Evolutionary conservation across 92 coral and sea anemone genomes (phyloP).

Genomic region (Heteractis magnifica): DNA sequence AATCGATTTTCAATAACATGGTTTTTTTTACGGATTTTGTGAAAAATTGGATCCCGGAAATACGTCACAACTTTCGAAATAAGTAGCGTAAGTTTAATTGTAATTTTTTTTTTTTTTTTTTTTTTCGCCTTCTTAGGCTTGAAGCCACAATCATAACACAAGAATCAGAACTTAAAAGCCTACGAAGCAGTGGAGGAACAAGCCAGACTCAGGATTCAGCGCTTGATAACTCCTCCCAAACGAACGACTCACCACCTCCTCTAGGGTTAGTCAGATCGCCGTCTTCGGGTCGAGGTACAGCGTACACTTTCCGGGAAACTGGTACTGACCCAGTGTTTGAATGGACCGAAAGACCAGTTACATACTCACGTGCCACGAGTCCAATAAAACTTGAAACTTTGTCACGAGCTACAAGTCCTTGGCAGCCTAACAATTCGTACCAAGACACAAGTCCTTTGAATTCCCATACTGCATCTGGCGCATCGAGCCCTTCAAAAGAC

Average conservation of each 20-base stretch:
- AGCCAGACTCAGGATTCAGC: conserved; percentile 29
- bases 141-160: conserved; percentile 49
- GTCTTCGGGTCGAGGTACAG: conserved; percentile 67
- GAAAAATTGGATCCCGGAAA: no score
- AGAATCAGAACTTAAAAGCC: conserved; percentile 45
- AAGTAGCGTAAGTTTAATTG: no score
- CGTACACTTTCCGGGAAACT: conserved; percentile 40
- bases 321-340: conserved; percentile 72
- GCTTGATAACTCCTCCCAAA: not conserved
- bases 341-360: conserved; percentile 61
- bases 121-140: conserved; percentile 22
- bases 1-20: no score
- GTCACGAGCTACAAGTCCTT: not conserved
- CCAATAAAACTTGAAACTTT: not conserved
- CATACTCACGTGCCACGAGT: conserved; percentile 60
- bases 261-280: conserved; percentile 39
- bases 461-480: not conserved
- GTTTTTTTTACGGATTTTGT: no score
- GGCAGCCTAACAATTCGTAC: not conserved
- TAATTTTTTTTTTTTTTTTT: not conserved
- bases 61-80: no score
- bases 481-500: not conserved
- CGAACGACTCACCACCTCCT: conserved; percentile 24
- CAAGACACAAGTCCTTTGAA: conserved; percentile 7
- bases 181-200: conserved; percentile 46